Evolutionary conservation across 2,113 vertebrate species (phyloP), one percentile per base, ranked within the genome.

Genomic region (Sinocyclocheilus maitianheensis): DNA sequence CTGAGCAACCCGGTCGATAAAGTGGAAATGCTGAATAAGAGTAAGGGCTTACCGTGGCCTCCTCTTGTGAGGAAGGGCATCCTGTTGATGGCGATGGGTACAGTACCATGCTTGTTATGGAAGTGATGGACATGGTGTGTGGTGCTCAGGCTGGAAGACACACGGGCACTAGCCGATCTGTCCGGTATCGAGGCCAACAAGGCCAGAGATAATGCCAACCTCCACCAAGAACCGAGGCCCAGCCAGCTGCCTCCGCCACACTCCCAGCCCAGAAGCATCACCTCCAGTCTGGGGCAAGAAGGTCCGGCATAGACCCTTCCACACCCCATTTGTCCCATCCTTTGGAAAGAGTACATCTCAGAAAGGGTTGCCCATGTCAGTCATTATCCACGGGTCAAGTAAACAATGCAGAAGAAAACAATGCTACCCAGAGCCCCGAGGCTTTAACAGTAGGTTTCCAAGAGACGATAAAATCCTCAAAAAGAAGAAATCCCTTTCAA

Each of bases 101-200:
- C 97, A 0, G 97, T 96, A 91, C 97, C 97, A 88, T 97, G 97
- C 92, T 97, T 97, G 93, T 96, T 98, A 94, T 98, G 97, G 94
- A 98, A 98, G 94, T 98, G 97, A 93, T 98, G 97, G 91, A 97
- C 97, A 89, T 97, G 97, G 93, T 97, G 97, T n/a, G 97, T 97
- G 89, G 97, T 97, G 87, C 97, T 97, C 91, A 98, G 95, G 91
- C 97, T 97, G 89, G 97, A 98, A 85, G 97, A 98, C 89, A 98
- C 97, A 53, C 97, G 95, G 84, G 97, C 97, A 84, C 95, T 96
- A 87, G 95, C 94, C 51, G 94, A 92, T 90, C 93, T 92, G 88
- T 94, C 94, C 84, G 93, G 94, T 48, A 95, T 90, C 1, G 93
- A 79, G 43, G 92, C 92, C 30, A 96, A 92, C 88, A 95, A 86